Evolutionary conservation across 2,888 invertebrate genomes (phyloP).

Genomic region (Hipparchia sbordonii): DNA sequence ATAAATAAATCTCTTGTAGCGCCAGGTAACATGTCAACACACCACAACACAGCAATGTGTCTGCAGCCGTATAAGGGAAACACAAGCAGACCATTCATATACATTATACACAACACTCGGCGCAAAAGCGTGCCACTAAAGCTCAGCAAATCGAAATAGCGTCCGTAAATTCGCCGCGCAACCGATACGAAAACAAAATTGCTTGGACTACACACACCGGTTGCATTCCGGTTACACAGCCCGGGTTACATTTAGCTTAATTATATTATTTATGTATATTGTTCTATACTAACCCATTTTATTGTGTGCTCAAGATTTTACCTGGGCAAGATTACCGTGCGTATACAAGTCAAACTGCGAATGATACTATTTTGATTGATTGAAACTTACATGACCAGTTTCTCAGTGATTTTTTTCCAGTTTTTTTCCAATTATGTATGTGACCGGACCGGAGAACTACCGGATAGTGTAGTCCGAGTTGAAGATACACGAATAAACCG

Average conservation of each 20-base stretch:
- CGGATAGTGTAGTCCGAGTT: conserved; percentile 10
- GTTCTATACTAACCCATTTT: too few species aligned
- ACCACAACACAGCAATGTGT: too few species aligned
- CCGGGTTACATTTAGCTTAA: not conserved
- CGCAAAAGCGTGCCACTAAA: conserved; percentile 55
- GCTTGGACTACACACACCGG: not conserved
- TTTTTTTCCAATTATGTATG: not conserved
- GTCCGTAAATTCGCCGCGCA: conserved; percentile 47
- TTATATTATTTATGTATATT: not conserved
- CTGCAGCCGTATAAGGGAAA: conserved; percentile 26
- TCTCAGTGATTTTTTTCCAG: too few species aligned
- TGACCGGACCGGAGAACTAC: not conserved
- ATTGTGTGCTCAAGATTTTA: too few species aligned
- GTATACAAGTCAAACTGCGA: too few species aligned
- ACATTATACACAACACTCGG: conserved; percentile 38
- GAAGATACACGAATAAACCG: conserved; percentile 46
- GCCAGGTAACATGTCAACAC: too few species aligned
- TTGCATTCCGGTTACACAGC: not conserved
- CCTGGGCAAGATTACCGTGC: too few species aligned
- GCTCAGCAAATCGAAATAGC: conserved; percentile 61
- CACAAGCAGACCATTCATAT: conserved; percentile 29
- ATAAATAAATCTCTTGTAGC: too few species aligned
- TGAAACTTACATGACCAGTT: too few species aligned
- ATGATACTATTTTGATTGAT: too few species aligned
- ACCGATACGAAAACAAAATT: conserved; percentile 35